A percentile compares a stretch with the other conserved stretches of the same genome.
These are phyloP conservation scores for Acutogordius australiensis DNA, from an alignment of 2,888 invertebrate species.

Conservation along the genomic window DNA sequence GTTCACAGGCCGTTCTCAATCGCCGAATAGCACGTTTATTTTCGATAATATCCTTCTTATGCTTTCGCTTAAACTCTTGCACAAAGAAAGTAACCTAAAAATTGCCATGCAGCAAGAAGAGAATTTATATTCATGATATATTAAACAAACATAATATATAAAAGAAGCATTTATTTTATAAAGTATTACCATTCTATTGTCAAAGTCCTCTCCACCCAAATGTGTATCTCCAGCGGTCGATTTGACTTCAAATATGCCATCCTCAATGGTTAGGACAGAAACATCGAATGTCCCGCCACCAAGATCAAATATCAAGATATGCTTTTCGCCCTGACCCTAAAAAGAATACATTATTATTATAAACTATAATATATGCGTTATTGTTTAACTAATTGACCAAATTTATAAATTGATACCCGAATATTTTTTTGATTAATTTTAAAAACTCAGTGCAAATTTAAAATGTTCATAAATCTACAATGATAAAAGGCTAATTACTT, in stretches of 20 bases:
- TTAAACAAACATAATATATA: no score
- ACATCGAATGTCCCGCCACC: slow-evolving; percentile 79
- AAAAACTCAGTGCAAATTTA: no score
- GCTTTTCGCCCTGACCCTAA: slow-evolving; percentile 26
- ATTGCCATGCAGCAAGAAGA: no score
- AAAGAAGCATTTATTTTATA: no score
- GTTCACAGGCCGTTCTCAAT: slow-evolving; percentile 56
- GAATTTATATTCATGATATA: no score
- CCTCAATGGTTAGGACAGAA: slow-evolving; percentile 69
- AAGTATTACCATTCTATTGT: slow-evolving; percentile 31
- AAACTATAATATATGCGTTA: no score
- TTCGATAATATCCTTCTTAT: slow-evolving; percentile 53
- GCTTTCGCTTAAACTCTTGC: slow-evolving; percentile 30
- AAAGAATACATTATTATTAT: slow-evolving; percentile 12
- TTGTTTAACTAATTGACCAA: no score
- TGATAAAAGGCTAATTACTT: no score
- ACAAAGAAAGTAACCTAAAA: slow-evolving; percentile 26
- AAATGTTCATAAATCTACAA: no score
- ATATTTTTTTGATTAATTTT: no score
- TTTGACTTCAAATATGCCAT: slow-evolving; percentile 69
- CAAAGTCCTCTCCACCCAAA: slow-evolving; percentile 27
- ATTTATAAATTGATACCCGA: no score
- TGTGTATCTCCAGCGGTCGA: slow-evolving; percentile 76
- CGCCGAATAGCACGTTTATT: slow-evolving; percentile 69
- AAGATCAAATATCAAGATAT: slow-evolving; percentile 35